Conservation (phyloP, 2,888 invertebrate genomes). For the Coelinius sp. region DNA sequence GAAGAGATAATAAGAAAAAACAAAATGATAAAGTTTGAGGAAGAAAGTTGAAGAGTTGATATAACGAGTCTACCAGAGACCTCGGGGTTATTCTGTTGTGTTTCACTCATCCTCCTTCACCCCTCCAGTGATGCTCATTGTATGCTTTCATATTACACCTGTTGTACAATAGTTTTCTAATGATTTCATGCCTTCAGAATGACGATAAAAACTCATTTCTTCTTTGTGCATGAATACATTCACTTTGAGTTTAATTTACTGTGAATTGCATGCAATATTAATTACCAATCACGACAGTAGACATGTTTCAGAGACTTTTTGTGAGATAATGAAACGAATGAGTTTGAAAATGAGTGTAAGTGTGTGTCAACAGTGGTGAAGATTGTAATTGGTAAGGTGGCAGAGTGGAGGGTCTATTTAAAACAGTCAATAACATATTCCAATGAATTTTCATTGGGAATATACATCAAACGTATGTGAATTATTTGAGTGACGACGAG, state of each 20-base stretch:
- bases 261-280: conserved; percentile 27
- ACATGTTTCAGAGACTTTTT: background rate
- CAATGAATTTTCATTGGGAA: conserved; percentile 6
- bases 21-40: background rate
- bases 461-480: background rate
- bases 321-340: background rate
- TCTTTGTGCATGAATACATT: background rate
- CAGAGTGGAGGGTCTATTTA: background rate
- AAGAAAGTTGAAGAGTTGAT: conserved; percentile 7
- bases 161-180: conserved; percentile 20
- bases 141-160: conserved; percentile 8
- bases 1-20: background rate
- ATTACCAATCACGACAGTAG: background rate
- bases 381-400: conserved; percentile 2
- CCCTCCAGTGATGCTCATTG: conserved; percentile 7
- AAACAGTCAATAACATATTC: background rate
- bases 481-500: conserved; percentile 1
- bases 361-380: background rate
- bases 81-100: background rate
- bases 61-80: background rate
- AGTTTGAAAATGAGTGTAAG: background rate
- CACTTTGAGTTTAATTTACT: conserved; percentile 23
- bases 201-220: background rate
- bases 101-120: too few relatives aligned
- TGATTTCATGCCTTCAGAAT: background rate